These are phyloP conservation scores for Maniola jurtina DNA, from an alignment of 1,140 invertebrate species.

Conservation along the genomic window DNA sequence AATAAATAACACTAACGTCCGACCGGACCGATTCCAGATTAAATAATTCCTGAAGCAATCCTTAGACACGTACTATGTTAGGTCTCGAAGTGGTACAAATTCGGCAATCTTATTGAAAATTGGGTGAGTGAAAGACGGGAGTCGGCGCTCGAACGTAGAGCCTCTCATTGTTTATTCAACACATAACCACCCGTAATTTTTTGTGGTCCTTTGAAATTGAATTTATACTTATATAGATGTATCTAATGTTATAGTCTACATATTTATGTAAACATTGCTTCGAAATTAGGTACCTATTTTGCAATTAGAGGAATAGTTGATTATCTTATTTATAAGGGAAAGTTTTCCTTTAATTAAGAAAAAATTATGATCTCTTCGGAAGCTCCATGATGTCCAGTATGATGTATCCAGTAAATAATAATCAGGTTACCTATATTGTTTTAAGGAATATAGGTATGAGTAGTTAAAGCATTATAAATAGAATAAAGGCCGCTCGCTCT, in stretches of 20 bases:
- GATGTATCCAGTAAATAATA: no score
- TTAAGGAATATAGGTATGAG: background rate
- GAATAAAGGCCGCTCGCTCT: background rate
- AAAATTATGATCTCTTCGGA: no score
- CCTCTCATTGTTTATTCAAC: conserved; percentile 1
- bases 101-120: background rate
- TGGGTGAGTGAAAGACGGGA: background rate
- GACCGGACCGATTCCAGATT: background rate
- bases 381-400: no score
- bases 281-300: background rate
- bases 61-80: background rate
- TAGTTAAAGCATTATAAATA: background rate
- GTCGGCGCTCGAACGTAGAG: background rate
- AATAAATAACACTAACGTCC: no score
- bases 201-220: background rate
- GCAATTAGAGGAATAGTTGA: no score
- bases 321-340: no score
- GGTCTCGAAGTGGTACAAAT: background rate
- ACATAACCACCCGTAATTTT: conserved; percentile 1
- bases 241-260: background rate
- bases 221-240: background rate
- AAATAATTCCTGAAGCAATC: background rate
- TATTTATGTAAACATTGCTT: background rate
- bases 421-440: background rate
- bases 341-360: no score